These are phyloP conservation scores for Perognathus longimembris DNA, from an alignment of 2,113 vertebrate species.

Conservation along the genomic window DNA sequence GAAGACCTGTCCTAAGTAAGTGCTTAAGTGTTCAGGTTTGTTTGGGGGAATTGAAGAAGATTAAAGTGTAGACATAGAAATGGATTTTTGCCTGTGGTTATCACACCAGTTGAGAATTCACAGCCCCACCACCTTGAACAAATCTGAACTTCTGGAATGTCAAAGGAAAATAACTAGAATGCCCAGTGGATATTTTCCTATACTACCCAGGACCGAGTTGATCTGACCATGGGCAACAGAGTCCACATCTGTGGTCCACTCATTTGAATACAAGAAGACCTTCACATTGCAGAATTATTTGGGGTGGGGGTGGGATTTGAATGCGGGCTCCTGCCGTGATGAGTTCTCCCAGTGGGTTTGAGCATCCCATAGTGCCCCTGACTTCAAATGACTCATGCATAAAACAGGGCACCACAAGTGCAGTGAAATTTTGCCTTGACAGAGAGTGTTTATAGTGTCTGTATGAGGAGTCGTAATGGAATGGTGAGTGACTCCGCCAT, in stretches of 20 bases:
- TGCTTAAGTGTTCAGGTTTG: not conserved
- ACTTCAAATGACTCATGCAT: not conserved
- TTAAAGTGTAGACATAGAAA: not conserved
- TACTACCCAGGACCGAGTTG: not conserved
- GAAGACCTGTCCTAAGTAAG: too few species aligned
- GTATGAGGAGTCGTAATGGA: not conserved
- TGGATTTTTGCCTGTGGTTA: not conserved
- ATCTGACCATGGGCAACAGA: not conserved
- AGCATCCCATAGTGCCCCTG: not conserved
- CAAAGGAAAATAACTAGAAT: not conserved
- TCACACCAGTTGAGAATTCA: not conserved
- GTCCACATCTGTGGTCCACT: not conserved
- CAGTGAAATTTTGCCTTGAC: not conserved
- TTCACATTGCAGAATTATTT: not conserved
- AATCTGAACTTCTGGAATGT: not conserved
- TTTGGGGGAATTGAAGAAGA: not conserved
- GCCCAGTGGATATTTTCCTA: not conserved
- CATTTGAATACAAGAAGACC: not conserved
- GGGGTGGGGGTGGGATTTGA: not conserved
- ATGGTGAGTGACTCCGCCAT: not conserved
- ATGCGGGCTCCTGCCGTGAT: not conserved
- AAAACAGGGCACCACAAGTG: not conserved
- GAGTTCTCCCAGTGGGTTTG: not conserved
- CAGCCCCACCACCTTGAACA: not conserved
- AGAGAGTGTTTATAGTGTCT: not conserved